Base-by-base conservation (phyloP, 2,888 invertebrate genomes). In the Drosophila putrida region DNA sequence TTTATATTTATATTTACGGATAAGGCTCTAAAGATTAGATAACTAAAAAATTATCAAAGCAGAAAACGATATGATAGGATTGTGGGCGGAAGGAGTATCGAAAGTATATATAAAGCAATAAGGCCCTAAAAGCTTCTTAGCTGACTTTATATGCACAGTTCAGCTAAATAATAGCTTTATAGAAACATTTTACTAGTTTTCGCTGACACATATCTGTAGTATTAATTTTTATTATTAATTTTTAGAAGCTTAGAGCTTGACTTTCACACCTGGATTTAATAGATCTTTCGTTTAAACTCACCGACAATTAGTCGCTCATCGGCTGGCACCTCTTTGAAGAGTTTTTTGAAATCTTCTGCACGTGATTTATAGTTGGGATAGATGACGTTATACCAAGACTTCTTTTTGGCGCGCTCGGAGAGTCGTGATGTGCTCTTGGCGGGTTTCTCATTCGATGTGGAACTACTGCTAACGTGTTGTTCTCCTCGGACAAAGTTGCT, bases 361-460 rank as follows among this genome's bases (percentile, higher is more conserved):
- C 97, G 95, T 69, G 97, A 97, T 93, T 98, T 98, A 92, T 99
- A 99, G 0, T 97, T 98, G 38, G 98, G 98, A 93, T 96, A 96
- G 41, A 97, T 94, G 4, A 96, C 94, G 93, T 95, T 96, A 92
- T 97, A 97, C 96, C 97, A 97, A 67, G 96, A 96, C 68, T 96
- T 95, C 92, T 96, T 97, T 92, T 96, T 96, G 51, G 94, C 94
- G 15, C 95, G 94, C 75, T 94, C 93, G 11, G 93, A 91, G 50
- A 94, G 93, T 41, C 91, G 91, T 15, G 90, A 89, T 46, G 86
- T 78, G 63, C 80, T 71, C 74, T 90, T 92, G 13, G 57, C 54
- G 1, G 90, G 80, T 57, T 90, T 92, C 44, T 92, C 92, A 60
- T 59, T 65, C 10, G 76, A 65, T 27, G 77, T 60, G 61, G 87